Evolutionary conservation across 2,113 vertebrate species (phyloP), one percentile per base, ranked within the genome.

Genomic region (Dicaeum eximium): DNA sequence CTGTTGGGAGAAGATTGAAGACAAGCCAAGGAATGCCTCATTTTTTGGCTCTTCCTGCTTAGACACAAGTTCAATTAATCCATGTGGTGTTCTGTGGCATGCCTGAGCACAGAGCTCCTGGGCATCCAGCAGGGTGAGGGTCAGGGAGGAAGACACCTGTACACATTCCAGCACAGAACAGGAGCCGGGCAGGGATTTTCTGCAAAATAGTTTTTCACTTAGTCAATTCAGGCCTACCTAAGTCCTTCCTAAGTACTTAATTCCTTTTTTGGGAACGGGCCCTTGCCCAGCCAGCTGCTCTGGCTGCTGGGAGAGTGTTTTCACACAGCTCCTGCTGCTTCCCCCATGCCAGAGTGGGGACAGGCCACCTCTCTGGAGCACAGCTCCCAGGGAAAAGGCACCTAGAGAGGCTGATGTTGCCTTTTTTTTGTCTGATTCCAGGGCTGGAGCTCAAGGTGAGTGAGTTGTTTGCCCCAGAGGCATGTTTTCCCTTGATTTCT

Each of bases 171-270:
- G 77, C 47, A 10, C 31, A 3, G 10, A 83, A 54, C 53, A 92
- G 65, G 45, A 93, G 73, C 89, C 53, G 65, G 65, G 86, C 89
- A 75, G 73, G 80, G 80, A 93, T 93, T 75, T 87, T 81, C 89
- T 72, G 77, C 53, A 61, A 44, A 80, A 96, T 87, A 79, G 15
- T 35, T 96, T 58, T 84, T 31, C 77, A 64, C 30, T 95, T 91
- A 87, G 73, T 95, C 96, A 91, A 48, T 77, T 80, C 80, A 84
- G 57, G 73, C 69, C 77, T 92, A 92, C 69, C 65, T 87, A 92
- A 93, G 94, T 86, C 92, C 84, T 92, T 57, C 53, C 88, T 92
- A 93, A 95, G 83, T 64, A 71, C 61, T 95, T 96, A 86, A 92
- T 91, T 95, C 89, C 86, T 17, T 67, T 95, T 91, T 95, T 56